Evolutionary conservation across 2,113 vertebrate genomes (phyloP).

Genomic region (Oophaga pumilio): DNA sequence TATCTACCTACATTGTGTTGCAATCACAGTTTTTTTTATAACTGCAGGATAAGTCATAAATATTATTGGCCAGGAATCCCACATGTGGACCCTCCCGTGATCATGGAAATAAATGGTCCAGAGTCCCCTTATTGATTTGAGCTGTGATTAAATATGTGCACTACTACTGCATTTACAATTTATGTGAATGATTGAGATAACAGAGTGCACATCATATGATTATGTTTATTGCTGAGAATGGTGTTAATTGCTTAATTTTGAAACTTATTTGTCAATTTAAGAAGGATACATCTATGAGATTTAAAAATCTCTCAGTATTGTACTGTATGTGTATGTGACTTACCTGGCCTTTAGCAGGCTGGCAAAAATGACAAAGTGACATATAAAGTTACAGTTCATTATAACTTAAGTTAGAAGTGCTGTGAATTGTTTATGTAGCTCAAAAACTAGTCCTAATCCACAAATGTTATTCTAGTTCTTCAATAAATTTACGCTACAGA

Average conservation of each 20-base stretch:
- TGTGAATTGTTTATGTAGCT: slow-evolving; percentile 42
- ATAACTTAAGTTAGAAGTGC: slow-evolving; percentile 34
- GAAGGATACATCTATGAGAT: not conserved
- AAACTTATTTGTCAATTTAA: no score
- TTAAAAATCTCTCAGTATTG: not conserved
- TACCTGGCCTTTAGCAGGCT: not conserved
- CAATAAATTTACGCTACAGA: slow-evolving; percentile 45
- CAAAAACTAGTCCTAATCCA: slow-evolving; percentile 21
- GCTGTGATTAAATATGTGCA: no score
- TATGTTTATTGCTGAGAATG: not conserved
- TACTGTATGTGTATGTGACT: not conserved
- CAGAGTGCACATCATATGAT: not conserved
- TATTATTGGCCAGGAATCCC: no score
- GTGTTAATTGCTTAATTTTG: not conserved
- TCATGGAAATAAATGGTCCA: no score
- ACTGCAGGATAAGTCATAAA: no score
- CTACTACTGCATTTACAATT: no score
- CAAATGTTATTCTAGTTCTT: slow-evolving; percentile 34
- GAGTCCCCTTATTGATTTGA: no score
- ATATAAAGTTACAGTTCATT: slow-evolving; percentile 1
- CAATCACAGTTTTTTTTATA: no score
- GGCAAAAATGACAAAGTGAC: not conserved
- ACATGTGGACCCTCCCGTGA: no score
- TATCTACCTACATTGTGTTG: no score
- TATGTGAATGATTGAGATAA: no score